Conservation (phyloP, 1,140 invertebrate genomes). For the Hylaeus anthracinus region DNA sequence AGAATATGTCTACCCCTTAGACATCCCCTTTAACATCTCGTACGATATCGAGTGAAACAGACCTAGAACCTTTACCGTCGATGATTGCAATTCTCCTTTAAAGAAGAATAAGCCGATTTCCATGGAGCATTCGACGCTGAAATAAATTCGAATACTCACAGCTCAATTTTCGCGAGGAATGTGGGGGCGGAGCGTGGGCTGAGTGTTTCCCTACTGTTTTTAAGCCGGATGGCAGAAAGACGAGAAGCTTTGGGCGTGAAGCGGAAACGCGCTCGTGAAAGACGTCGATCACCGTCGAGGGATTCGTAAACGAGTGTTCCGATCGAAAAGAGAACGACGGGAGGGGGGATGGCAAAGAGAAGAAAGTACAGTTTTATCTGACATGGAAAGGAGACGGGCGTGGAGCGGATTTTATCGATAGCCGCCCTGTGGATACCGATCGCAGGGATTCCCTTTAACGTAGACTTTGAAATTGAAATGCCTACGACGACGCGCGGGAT, state of each 20-base stretch:
- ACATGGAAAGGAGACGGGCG: constrained; percentile 22
- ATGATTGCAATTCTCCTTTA: no score
- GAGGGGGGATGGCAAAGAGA: neutral
- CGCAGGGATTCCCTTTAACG: neutral
- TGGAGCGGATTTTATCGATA: constrained; percentile 25
- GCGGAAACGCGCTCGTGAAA: constrained; percentile 44
- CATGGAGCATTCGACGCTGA: no score
- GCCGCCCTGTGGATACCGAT: neutral
- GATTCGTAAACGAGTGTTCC: constrained; percentile 23
- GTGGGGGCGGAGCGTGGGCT: neutral
- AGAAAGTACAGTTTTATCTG: constrained; percentile 34
- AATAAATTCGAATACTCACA: neutral
- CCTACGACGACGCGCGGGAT: constrained; percentile 14
- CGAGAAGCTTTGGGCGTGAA: neutral
- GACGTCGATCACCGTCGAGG: constrained; percentile 39
- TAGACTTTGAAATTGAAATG: constrained; percentile 30
- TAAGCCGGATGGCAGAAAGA: constrained; percentile 15
- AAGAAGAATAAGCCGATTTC: no score
- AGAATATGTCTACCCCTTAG: no score
- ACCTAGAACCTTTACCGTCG: no score
- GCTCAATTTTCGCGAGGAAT: neutral
- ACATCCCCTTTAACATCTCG: no score
- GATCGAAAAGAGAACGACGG: neutral
- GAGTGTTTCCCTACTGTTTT: constrained; percentile 6
- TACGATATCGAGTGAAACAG: no score